Evolutionary conservation across 2,888 invertebrate genomes (phyloP), one percentile per base, ranked within the genome.

Genomic region (Polydrusus cervinus): DNA sequence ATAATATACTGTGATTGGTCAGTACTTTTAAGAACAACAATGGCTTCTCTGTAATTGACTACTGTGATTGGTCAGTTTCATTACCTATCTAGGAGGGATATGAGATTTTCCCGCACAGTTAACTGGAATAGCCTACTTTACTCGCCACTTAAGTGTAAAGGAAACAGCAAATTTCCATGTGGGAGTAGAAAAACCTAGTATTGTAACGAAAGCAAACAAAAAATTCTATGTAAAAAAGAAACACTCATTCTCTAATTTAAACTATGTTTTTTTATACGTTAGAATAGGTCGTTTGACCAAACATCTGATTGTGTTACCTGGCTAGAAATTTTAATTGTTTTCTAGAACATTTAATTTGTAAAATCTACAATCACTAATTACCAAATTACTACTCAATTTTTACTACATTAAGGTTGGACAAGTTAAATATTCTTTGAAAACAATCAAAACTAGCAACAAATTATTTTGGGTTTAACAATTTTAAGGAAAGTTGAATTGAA

Each of bases 401-500:
- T 11, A 51, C 20, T 6, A 20, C 51, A 51, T 51, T 51, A 51
- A 13, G 20, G 51, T 11, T 51, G 51, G 51, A 18, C 51, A 51
- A 18, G 25, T 13, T n/a, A 43, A 43, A 11, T 9, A 5, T 2
- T 43, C n/a, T 9, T 43, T 13, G 11, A 13, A n/a, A 43, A 43
- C 43, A 43, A 43, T 43, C 13, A 43, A 43, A 43, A 43, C 7
- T 43, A 43, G 5, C 43, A 43, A 43, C 43, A 43, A 43, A 43
- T 1, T 13, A n/a, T 43, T 43, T 43, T 43, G 43, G n/a, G 5
- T 43, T 43, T 13, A 11, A 40, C 11, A 11, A 40, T 11, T 40
- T 40, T 8, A 25, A 25, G 25, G 25, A 25, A 25, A 3, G 25
- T 25, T 25, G 5, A 5, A 25, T 25, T 25, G 25, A 25, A 25